Evolutionary conservation across 2,888 invertebrate genomes (phyloP).

Genomic region (Drosophila heteroneura): DNA sequence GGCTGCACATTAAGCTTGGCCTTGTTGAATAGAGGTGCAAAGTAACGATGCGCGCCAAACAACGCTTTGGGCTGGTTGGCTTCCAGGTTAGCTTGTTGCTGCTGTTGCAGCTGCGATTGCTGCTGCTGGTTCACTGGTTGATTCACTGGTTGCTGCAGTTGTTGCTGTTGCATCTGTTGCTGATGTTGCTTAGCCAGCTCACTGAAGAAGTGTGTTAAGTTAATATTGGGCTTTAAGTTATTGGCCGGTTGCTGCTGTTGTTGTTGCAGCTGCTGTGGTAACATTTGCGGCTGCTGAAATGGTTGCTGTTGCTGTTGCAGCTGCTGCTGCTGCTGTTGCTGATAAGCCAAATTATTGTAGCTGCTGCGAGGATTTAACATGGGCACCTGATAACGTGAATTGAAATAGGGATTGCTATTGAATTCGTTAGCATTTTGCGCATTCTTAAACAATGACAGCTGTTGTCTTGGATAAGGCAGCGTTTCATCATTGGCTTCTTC

Average conservation of each 20-base stretch:
- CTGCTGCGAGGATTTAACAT: constrained; percentile 41
- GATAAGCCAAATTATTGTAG: constrained; percentile 25
- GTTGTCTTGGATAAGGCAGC: constrained; percentile 19
- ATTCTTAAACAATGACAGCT: background rate
- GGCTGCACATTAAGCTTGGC: constrained; percentile 22
- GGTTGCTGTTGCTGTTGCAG: constrained; percentile 11
- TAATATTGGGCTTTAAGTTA: constrained; percentile 29
- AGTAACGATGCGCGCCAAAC: constrained; percentile 44
- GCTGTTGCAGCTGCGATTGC: constrained; percentile 8
- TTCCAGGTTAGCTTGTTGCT: constrained; percentile 1
- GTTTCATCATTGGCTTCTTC: background rate
- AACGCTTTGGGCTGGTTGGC: constrained; percentile 9
- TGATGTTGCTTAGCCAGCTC: constrained; percentile 53
- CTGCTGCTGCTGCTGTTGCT: constrained; percentile 14
- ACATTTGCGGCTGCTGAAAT: constrained; percentile 3
- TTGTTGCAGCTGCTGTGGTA: constrained; percentile 24
- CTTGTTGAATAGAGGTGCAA: constrained; percentile 49
- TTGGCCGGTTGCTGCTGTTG: constrained; percentile 21
- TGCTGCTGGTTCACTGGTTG: constrained; percentile 27
- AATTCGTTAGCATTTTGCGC: background rate
- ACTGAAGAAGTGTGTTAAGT: constrained; percentile 60
- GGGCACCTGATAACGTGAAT: constrained; percentile 46
- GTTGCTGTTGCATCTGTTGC: constrained; percentile 15
- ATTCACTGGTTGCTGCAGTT: constrained; percentile 16
- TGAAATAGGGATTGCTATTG: constrained; percentile 24